These are phyloP conservation scores for Steatocranus sp. DNA, from an alignment of 2,797 vertebrate species.

Conservation along the genomic window DNA sequence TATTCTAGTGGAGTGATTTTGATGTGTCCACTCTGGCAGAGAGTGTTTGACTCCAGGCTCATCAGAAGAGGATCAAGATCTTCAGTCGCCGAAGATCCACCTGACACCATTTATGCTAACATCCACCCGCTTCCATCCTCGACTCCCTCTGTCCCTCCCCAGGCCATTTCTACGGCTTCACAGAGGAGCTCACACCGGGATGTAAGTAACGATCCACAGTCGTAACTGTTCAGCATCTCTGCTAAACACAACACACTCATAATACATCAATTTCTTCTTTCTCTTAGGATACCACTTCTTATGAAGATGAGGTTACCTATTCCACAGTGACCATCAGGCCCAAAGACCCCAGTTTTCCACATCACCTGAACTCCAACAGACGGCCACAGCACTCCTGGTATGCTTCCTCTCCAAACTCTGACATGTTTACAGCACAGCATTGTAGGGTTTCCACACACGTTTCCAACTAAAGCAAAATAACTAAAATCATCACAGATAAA, in stretches of 20 bases:
- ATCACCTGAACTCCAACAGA: background rate
- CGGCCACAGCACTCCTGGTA: background rate
- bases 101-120: slow-evolving; percentile 18
- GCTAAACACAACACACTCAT: background rate
- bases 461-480: background rate
- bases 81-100: background rate
- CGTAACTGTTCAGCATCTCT: background rate
- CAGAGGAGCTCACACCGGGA: background rate
- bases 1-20: background rate
- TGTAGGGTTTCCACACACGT: background rate
- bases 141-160: background rate
- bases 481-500: background rate
- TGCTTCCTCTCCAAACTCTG: background rate
- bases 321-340: slow-evolving; percentile 34
- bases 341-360: background rate
- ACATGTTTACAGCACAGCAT: background rate
- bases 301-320: slow-evolving; percentile 34
- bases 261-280: background rate
- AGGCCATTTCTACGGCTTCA: background rate
- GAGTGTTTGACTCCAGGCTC: background rate
- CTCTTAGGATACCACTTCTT: background rate
- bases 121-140: background rate
- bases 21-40: background rate
- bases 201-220: background rate
- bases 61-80: background rate